Conservation (phyloP, 2,113 vertebrate species). For the Sceloporus undulatus region DNA sequence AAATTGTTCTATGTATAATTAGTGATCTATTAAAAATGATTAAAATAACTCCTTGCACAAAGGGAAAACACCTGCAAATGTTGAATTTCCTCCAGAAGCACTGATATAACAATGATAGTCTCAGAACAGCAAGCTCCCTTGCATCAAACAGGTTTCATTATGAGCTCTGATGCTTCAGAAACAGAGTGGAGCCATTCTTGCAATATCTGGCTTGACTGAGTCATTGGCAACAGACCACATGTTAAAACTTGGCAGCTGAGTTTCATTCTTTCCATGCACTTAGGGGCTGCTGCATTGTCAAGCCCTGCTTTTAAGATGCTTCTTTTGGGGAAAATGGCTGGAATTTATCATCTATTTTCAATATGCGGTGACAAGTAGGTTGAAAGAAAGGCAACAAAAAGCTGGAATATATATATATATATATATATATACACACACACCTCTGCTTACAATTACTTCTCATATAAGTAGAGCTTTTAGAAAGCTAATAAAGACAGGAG, state of each 20-base stretch:
- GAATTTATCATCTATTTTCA: background rate
- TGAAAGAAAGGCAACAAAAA: background rate
- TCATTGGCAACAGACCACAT: conserved; percentile 10
- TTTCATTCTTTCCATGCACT: conserved; percentile 1
- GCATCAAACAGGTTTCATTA: conserved; percentile 26
- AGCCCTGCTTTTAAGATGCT: conserved; percentile 1
- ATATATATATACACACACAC: too few relatives aligned
- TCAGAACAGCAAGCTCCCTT: conserved; percentile 20
- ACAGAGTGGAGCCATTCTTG: conserved; percentile 6
- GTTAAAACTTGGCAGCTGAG: conserved; percentile 1
- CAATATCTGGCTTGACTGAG: conserved; percentile 12
- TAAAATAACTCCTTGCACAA: conserved; percentile 9
- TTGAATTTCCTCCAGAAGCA: conserved; percentile 22
- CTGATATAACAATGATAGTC: background rate
- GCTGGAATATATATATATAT: background rate
- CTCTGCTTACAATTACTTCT: background rate
- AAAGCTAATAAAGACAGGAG: background rate
- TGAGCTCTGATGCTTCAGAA: conserved; percentile 17
- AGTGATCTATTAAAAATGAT: conserved; percentile 28
- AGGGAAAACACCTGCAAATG: conserved; percentile 26
- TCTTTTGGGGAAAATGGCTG: background rate
- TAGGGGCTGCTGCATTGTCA: background rate
- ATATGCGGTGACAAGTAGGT: background rate
- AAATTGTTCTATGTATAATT: conserved; percentile 9
- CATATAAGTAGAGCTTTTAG: background rate